Base-by-base conservation (phyloP, 37 sponge, comb jelly and placozoan species). In the Eunapius fragilis region DNA sequence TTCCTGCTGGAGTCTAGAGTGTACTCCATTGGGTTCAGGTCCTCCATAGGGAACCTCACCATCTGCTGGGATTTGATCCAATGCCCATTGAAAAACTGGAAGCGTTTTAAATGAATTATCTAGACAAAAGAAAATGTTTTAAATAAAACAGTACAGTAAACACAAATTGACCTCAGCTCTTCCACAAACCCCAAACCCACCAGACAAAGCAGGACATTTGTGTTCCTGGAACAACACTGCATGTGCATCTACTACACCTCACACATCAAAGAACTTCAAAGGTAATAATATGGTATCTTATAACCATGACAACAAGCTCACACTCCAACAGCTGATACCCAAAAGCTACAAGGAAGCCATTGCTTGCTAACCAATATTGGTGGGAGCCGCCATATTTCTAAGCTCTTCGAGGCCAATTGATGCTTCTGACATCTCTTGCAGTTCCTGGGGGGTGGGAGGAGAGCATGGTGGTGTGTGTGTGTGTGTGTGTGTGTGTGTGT, bases 91-190 rank as follows among this genome's bases (percentile, higher is more conserved):
- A 88, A 50, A 69, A 98, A 96, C 79, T 96, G 95, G 74, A 99
- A 99, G 41, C 99, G 80, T 84, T 99, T 99, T 32, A 99, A 67
- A 78, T 99, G 99, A 26, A 99, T 90, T 37, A 99, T 97, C 98
- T 98, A 72, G 19, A 86, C 0, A 69, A 30, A 72, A 73, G 58
- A 58, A 17, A 19, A 12, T 2, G 47, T 45, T 9, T 45, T 9
- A 45, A 45, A 58, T 58, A 12, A 19, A 58, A 58, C 14, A 58
- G 17, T 19, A 12, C 6, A 41, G 41, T 41, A 41, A 6, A 9
- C 41, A 41, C 41, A 41, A 6, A 6, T 6, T 41, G 6, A 41
- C 6, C 41, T 41, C 41, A 3, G 6, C 41, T 41, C 41, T 41
- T 6, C 3, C 41, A 41, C 41, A 41, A 9, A 6, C 6, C 6